A percentile compares a stretch with the other conserved stretches of the same genome.
Conservation (phyloP, 2,888 invertebrate species). For the Acanthosoma haemorrhoidale region DNA sequence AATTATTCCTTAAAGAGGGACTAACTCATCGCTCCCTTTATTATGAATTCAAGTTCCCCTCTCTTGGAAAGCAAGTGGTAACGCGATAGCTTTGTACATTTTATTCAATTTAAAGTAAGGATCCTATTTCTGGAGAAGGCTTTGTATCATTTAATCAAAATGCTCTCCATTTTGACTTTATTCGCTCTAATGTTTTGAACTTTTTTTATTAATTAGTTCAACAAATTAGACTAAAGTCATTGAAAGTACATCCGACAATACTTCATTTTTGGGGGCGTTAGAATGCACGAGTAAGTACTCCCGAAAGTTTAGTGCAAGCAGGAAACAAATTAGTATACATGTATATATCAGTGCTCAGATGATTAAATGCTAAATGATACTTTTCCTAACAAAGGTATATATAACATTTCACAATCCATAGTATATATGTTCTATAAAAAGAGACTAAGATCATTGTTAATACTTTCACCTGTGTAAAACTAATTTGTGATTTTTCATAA, state of each 20-base stretch:
- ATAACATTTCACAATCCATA: no score
- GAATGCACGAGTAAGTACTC: no score
- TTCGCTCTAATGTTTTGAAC: no score
- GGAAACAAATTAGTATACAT: no score
- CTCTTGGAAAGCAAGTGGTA: not conserved
- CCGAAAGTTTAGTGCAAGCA: no score
- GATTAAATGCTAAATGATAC: no score
- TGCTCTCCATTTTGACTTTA: not conserved
- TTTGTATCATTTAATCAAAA: not conserved
- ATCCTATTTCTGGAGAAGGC: not conserved
- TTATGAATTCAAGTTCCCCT: not conserved
- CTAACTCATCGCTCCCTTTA: not conserved
- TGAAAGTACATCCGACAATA: not conserved
- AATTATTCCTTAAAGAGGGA: not conserved
- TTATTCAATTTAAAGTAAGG: slow-evolving; percentile 8
- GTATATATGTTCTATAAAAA: no score
- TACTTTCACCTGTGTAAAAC: no score
- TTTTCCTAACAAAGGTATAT: no score
- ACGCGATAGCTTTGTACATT: not conserved
- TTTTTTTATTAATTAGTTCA: not conserved
- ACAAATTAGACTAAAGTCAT: not conserved
- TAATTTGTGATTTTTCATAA: no score
- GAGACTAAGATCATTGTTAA: no score
- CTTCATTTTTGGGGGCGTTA: not conserved
- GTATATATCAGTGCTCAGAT: no score